Evolutionary conservation across 53 echinoderm and acorn worm genomes (phyloP).

Genomic region (Arbacia lixula): DNA sequence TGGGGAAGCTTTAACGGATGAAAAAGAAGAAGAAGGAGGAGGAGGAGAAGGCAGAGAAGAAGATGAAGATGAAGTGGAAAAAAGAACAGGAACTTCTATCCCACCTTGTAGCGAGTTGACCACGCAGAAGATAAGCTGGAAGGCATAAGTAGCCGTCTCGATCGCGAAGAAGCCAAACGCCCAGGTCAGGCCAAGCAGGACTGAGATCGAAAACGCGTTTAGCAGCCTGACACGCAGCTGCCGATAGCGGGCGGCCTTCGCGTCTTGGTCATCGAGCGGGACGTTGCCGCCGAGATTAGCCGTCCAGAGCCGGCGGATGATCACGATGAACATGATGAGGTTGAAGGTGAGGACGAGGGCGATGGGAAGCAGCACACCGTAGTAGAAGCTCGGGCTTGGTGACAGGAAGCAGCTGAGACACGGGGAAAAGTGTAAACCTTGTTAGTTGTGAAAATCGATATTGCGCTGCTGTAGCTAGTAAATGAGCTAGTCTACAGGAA

Average conservation of each 20-base stretch:
- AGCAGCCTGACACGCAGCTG: constrained; percentile 69
- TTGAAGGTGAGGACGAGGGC: constrained; percentile 67
- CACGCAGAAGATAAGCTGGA: constrained; percentile 78
- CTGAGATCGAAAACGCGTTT: constrained; percentile 71
- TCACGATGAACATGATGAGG: constrained; percentile 64
- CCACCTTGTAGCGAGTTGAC: constrained; percentile 71
- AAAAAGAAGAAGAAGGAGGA: not conserved
- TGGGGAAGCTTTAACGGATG: not conserved
- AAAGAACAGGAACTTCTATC: not conserved
- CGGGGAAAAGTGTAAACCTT: not conserved
- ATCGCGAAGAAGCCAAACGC: constrained; percentile 75
- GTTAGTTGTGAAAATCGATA: not conserved
- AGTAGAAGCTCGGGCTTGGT: constrained; percentile 58
- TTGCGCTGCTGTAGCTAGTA: not conserved
- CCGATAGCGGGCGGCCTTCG: constrained; percentile 57
- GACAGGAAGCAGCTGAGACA: constrained; percentile 67
- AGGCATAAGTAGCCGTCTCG: constrained; percentile 46
- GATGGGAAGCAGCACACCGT: constrained; percentile 63
- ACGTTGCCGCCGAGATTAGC: constrained; percentile 44
- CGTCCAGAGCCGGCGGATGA: constrained; percentile 63
- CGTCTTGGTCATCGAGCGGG: constrained; percentile 31
- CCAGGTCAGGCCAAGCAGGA: constrained; percentile 77
- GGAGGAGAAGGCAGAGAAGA: not conserved
- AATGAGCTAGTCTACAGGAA: too few relatives aligned
- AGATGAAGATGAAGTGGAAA: not conserved